phyloP scores from a whole-genome alignment of 2,797 vertebrate genomes.

The Gobio occitaniae region DNA sequence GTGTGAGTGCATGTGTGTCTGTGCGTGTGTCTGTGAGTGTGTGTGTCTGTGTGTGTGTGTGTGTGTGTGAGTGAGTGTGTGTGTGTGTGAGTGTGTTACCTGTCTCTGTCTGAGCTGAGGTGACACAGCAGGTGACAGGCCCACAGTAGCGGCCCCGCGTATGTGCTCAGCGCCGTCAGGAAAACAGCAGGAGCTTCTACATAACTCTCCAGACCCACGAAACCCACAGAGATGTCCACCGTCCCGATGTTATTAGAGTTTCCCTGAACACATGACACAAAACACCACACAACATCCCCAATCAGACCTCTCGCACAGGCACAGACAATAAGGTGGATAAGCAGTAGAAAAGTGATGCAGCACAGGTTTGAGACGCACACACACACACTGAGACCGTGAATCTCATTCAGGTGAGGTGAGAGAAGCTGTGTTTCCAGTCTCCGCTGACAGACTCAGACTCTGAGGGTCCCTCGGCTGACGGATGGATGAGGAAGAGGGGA shows the following conservation, averaged over 20 bases:
- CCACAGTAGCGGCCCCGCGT: slow-evolving; percentile 93
- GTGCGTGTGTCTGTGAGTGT: no score
- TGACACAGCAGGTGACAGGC: slow-evolving; percentile 89
- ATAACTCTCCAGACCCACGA: slow-evolving; percentile 90
- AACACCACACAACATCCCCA: neutral
- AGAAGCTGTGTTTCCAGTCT: neutral
- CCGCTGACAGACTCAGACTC: neutral
- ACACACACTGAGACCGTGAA: no score
- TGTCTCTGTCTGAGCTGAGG: slow-evolving; percentile 85
- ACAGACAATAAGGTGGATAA: neutral
- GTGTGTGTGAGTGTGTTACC: slow-evolving; percentile 74
- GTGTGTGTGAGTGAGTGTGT: neutral
- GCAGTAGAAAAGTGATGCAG: neutral
- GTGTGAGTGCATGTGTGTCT: no score
- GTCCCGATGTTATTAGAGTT: slow-evolving; percentile 96
- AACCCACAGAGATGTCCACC: slow-evolving; percentile 92
- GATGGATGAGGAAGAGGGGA: slow-evolving; percentile 6
- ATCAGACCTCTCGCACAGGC: neutral
- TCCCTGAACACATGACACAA: slow-evolving; percentile 79
- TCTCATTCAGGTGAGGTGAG: neutral
- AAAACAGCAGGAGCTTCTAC: slow-evolving; percentile 87
- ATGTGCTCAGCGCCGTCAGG: slow-evolving; percentile 88
- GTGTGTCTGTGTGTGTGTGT: neutral
- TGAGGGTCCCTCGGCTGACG: neutral
- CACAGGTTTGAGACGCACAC: neutral